These are phyloP conservation scores for Andrena fulva DNA, from an alignment of 2,888 invertebrate species.

Conservation along the genomic window DNA sequence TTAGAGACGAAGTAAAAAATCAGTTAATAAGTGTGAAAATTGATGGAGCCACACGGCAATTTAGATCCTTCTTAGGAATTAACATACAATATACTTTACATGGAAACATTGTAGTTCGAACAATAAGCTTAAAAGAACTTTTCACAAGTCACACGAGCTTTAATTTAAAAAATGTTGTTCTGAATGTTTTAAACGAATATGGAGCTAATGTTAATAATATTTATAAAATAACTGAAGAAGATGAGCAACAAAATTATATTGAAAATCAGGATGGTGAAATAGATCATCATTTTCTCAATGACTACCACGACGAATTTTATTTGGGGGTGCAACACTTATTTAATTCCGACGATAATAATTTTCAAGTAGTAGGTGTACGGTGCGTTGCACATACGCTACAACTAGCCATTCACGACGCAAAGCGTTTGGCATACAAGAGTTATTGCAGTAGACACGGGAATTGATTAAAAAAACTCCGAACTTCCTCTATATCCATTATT, in stretches of 20 bases:
- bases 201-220: not conserved
- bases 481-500: not conserved
- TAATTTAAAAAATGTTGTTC: not conserved
- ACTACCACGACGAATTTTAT: not conserved
- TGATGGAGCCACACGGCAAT: not conserved
- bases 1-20: no score
- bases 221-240: not conserved
- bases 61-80: not conserved
- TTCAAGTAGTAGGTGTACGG: not conserved
- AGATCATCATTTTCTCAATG: not conserved
- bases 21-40: no score
- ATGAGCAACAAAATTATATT: not conserved
- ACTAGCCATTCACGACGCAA: not conserved
- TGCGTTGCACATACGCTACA: not conserved
- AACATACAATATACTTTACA: not conserved
- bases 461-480: not conserved
- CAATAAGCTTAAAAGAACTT: not conserved
- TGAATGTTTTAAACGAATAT: constrained; percentile 5
- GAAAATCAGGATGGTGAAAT: not conserved
- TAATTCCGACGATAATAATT: not conserved
- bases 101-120: not conserved
- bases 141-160: not conserved
- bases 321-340: not conserved
- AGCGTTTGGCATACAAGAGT: not conserved
- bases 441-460: not conserved